phyloP scores from a whole-genome alignment of 2,888 invertebrate genomes.

The Thera obeliscata region DNA sequence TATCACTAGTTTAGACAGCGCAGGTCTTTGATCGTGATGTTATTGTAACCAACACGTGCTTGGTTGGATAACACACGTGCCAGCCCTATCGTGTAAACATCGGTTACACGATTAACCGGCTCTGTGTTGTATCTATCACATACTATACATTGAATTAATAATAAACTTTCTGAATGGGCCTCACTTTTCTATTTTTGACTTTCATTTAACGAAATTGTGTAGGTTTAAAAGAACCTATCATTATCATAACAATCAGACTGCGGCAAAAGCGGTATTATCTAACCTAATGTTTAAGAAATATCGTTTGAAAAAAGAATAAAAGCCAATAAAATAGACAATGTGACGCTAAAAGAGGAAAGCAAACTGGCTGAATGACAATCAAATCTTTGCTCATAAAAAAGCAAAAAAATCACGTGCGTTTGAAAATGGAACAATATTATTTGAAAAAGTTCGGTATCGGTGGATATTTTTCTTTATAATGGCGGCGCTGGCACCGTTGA shows the following conservation, averaged over 20 bases:
- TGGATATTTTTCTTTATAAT: slow-evolving; percentile 40
- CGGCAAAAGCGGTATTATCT: background rate
- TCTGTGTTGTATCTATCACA: slow-evolving; percentile 34
- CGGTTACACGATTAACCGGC: slow-evolving; percentile 44
- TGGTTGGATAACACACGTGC: slow-evolving; percentile 54
- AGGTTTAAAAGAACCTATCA: background rate
- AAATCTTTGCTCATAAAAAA: slow-evolving; percentile 32
- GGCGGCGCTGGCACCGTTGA: slow-evolving; percentile 55
- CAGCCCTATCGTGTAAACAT: slow-evolving; percentile 56
- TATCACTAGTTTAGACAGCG: slow-evolving; percentile 45
- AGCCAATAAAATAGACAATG: slow-evolving; percentile 3
- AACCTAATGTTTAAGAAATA: background rate
- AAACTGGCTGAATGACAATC: slow-evolving; percentile 27
- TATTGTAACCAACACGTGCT: slow-evolving; percentile 69
- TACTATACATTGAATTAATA: slow-evolving; percentile 18
- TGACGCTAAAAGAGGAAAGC: slow-evolving; percentile 13
- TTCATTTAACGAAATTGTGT: background rate
- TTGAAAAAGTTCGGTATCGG: slow-evolving; percentile 57
- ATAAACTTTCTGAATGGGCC: slow-evolving; percentile 16
- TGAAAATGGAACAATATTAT: slow-evolving; percentile 58
- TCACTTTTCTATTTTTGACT: background rate
- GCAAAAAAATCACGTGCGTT: slow-evolving; percentile 43
- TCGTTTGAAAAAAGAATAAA: slow-evolving; percentile 1
- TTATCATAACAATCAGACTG: slow-evolving; percentile 2
- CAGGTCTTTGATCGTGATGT: slow-evolving; percentile 74